phyloP scores from a whole-genome alignment of 2,113 vertebrate genomes.

The Rallus limicola region DNA sequence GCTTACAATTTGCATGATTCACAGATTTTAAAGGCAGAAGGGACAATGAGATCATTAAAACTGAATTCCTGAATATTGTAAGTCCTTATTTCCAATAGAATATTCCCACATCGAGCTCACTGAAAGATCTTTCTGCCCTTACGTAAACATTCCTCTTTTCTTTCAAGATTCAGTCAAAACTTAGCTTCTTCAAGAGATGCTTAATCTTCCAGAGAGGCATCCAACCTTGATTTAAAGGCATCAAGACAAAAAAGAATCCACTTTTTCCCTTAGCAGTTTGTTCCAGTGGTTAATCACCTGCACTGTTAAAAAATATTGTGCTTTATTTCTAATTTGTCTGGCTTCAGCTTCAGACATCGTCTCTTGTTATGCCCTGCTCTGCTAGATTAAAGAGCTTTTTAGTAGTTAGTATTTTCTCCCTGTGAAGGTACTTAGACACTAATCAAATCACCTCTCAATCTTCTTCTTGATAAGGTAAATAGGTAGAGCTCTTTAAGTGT shows the following conservation, averaged over 20 bases:
- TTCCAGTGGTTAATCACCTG: constrained; percentile 28
- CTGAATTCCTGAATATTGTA: neutral
- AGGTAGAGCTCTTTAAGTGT: constrained; percentile 15
- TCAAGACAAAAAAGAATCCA: constrained; percentile 12
- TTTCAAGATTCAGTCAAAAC: neutral
- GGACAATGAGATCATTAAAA: neutral
- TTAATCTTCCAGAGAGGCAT: constrained; percentile 7
- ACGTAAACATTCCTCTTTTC: neutral
- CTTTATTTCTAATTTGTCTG: constrained; percentile 64
- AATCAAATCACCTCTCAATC: constrained; percentile 61
- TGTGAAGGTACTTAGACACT: constrained; percentile 52
- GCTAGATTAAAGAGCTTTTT: constrained; percentile 60
- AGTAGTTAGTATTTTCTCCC: constrained; percentile 57
- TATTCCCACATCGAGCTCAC: neutral
- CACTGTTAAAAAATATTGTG: constrained; percentile 48
- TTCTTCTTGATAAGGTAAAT: constrained; percentile 52
- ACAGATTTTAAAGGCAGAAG: neutral
- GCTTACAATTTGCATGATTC: neutral
- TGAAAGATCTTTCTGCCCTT: neutral
- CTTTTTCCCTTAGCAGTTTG: constrained; percentile 12
- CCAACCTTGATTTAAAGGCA: constrained; percentile 32
- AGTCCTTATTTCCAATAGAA: neutral
- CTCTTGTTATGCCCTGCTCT: constrained; percentile 36
- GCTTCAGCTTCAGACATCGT: constrained; percentile 10
- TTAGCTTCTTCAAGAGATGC: neutral